Conservation (phyloP, 2,888 invertebrate species). For the Ennomos erosarius region DNA sequence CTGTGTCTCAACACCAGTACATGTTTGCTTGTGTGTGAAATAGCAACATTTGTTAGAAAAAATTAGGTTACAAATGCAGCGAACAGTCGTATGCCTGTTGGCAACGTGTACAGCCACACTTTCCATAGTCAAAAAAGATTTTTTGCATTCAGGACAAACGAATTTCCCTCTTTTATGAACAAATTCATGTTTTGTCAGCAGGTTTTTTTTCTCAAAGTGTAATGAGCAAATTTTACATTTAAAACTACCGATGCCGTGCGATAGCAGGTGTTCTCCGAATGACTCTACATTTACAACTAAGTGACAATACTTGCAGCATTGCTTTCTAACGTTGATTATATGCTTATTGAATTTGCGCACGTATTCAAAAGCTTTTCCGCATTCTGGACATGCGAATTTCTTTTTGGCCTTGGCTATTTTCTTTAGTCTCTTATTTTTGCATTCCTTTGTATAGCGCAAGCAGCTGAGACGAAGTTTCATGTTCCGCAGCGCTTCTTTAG, state of each 20-base stretch:
- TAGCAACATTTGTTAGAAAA: slow-evolving; percentile 55
- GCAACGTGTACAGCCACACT: slow-evolving; percentile 47
- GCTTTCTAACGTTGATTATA: slow-evolving; percentile 46
- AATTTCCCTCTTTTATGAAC: slow-evolving; percentile 37
- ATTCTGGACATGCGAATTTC: slow-evolving; percentile 49
- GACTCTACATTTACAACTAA: slow-evolving; percentile 41
- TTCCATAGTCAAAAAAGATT: slow-evolving; percentile 41
- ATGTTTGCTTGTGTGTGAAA: slow-evolving; percentile 40
- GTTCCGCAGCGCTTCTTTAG: slow-evolving; percentile 36
- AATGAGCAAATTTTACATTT: slow-evolving; percentile 50
- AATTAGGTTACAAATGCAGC: slow-evolving; percentile 51
- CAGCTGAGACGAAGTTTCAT: slow-evolving; percentile 35
- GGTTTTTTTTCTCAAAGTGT: slow-evolving; percentile 40
- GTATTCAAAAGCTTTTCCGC: slow-evolving; percentile 41
- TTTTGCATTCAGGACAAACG: slow-evolving; percentile 53
- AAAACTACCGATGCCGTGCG: slow-evolving; percentile 42
- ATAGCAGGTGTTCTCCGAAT: slow-evolving; percentile 41
- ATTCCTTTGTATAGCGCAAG: not conserved
- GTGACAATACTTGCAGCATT: slow-evolving; percentile 52
- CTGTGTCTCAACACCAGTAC: slow-evolving; percentile 31
- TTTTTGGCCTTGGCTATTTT: not conserved
- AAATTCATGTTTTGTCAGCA: slow-evolving; percentile 40
- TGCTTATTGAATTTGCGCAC: slow-evolving; percentile 51
- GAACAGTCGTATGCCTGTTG: slow-evolving; percentile 43
- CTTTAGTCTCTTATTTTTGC: not conserved